These are phyloP conservation scores for Centrocercus urophasianus DNA, from an alignment of 2,113 vertebrate species.

Conservation along the genomic window DNA sequence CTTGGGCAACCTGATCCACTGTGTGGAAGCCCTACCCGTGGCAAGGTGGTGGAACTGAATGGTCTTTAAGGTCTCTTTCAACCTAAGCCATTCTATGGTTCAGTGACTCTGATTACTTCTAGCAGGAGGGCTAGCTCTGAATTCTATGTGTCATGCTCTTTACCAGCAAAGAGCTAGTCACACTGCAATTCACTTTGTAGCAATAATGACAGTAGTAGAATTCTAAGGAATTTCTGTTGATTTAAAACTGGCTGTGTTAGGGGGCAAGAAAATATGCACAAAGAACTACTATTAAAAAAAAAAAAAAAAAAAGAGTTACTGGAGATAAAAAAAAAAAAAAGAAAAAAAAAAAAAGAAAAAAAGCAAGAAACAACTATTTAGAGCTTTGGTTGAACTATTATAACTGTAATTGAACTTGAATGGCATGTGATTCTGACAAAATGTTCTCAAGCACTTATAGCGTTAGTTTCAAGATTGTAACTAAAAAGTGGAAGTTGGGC, in stretches of 20 bases:
- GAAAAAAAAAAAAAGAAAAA: background rate
- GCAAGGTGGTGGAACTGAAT: background rate
- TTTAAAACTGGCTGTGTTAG: background rate
- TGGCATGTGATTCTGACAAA: background rate
- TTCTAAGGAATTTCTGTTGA: background rate
- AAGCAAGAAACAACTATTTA: background rate
- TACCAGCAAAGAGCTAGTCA: background rate
- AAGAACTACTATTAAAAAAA: background rate
- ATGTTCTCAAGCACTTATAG: background rate
- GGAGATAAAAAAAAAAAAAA: background rate
- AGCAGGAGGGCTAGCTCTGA: background rate
- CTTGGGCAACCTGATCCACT: background rate
- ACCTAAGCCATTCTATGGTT: background rate
- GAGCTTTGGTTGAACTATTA: background rate
- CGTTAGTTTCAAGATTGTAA: background rate
- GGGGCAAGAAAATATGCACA: background rate
- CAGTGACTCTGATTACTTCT: background rate
- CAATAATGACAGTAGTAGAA: background rate
- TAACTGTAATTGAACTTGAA: background rate
- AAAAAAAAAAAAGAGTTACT: background rate
- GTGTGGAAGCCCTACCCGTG: background rate
- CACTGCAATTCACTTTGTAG: background rate
- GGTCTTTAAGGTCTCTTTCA: background rate
- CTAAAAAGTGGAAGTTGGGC: background rate
- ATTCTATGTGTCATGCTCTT: background rate